phyloP scores from a whole-genome alignment of 2,113 vertebrate species.

The Alethe castanea region DNA sequence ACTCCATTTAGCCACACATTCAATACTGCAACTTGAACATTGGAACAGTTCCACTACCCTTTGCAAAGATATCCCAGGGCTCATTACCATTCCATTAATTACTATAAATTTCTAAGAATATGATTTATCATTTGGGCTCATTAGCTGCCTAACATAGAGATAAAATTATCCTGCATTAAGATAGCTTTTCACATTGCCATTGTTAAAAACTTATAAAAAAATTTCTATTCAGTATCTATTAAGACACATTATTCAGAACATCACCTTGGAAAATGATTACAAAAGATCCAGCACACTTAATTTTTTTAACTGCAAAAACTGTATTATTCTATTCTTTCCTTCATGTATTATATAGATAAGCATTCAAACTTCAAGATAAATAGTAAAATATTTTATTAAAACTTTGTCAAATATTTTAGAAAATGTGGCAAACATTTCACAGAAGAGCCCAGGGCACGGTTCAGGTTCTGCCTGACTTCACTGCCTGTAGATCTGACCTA shows the following conservation, averaged over 20 bases:
- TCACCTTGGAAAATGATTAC: background rate
- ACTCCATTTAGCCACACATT: background rate
- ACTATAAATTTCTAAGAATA: background rate
- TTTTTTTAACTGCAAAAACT: background rate
- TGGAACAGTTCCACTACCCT: background rate
- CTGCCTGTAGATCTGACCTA: background rate
- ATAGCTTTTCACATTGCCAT: background rate
- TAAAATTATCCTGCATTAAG: background rate
- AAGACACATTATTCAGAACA: conserved; percentile 55
- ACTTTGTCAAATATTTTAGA: background rate
- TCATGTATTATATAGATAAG: background rate
- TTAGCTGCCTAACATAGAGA: background rate
- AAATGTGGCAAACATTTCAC: background rate
- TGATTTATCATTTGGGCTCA: background rate
- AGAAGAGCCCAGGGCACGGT: background rate
- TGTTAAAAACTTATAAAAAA: background rate
- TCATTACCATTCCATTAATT: background rate
- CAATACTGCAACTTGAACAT: background rate
- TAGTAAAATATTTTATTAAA: background rate
- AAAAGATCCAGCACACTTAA: background rate
- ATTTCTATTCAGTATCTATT: background rate
- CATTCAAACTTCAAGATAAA: background rate
- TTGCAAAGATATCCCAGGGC: background rate
- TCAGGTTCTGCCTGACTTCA: background rate
- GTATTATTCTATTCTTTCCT: background rate